Evolutionary conservation across 1,140 invertebrate genomes (phyloP), one percentile per base, ranked within the genome.

Genomic region (Linepithema humile): DNA sequence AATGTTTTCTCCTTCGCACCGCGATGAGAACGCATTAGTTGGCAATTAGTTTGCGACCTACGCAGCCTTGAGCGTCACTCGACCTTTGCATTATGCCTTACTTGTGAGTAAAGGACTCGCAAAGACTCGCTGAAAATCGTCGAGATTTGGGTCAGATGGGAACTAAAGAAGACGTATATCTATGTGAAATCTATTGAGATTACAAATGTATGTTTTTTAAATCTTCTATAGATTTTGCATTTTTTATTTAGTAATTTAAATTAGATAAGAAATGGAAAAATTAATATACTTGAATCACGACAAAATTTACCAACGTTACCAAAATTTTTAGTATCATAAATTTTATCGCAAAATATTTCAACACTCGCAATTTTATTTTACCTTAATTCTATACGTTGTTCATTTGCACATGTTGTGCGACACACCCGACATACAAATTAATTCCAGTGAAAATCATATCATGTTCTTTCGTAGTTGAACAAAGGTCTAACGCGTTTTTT

Each of bases 11-110:
- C 65, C 20, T 43, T 57, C 38, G 48, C 69, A 40, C 23, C 32
- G 45, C 7, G 35, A 85, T 40, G 55, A 89, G 77, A 86, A 69
- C 65, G 84, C 88, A 91, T 90, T 91, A 91, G 87, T 89, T 86
- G 86, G 88, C 83, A 90, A 91, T 92, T 91, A 91, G 84, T 84
- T 77, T 64, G 75, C 59, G 80, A 62, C 72, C 73, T 59, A 70
- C 43, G 45, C 69, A 72, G 83, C 77, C 85, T 84, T 85, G 85
- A 77, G 75, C 75, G n/a, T 57, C 77, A 87, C 86, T 91, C 87
- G 86, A 89, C 87, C 87, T 91, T 91, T 57, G 60, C 62, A 64
- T 60, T 60, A 84, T 15, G 40, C 38, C 29, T 45, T 45, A 23
- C 23, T 43, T 45, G 48, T 15, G 60, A 57, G 29, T 29, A 78